phyloP scores from a whole-genome alignment of 2,113 vertebrate species.

The Trematocara unimaculatum region DNA sequence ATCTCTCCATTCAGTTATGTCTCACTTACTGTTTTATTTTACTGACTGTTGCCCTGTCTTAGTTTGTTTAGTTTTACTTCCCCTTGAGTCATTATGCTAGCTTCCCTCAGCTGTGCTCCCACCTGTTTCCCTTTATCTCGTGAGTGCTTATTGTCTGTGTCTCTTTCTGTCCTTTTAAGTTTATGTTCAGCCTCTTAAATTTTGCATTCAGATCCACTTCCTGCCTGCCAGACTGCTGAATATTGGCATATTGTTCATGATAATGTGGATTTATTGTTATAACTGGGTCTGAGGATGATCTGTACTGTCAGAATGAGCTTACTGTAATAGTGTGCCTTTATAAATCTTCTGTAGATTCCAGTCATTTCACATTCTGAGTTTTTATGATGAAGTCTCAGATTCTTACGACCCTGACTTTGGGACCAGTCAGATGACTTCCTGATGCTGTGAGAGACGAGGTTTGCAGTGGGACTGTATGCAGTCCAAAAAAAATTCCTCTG shows the following conservation, averaged over 20 bases:
- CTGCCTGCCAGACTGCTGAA: not conserved
- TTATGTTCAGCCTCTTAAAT: not conserved
- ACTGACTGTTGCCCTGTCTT: not conserved
- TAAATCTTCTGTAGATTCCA: not conserved
- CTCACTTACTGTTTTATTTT: not conserved
- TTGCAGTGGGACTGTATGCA: not conserved
- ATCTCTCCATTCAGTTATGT: not conserved
- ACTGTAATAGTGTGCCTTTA: not conserved
- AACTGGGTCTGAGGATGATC: not conserved
- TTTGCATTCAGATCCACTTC: not conserved
- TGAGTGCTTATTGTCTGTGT: not conserved
- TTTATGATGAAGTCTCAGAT: not conserved
- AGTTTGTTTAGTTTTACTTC: not conserved
- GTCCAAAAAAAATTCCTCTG: fast-evolving
- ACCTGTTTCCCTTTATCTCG: fast-evolving
- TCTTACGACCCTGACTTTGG: fast-evolving
- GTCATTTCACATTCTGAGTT: fast-evolving
- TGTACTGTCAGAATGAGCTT: not conserved
- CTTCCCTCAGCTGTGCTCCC: not conserved
- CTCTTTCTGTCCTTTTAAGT: not conserved
- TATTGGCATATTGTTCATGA: not conserved
- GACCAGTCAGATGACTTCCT: not conserved
- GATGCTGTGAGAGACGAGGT: fast-evolving
- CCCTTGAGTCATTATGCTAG: not conserved
- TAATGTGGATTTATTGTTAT: not conserved